Evolutionary conservation across 2,113 vertebrate genomes (phyloP), one percentile per base, ranked within the genome.

Genomic region (Rhombomys opimus): DNA sequence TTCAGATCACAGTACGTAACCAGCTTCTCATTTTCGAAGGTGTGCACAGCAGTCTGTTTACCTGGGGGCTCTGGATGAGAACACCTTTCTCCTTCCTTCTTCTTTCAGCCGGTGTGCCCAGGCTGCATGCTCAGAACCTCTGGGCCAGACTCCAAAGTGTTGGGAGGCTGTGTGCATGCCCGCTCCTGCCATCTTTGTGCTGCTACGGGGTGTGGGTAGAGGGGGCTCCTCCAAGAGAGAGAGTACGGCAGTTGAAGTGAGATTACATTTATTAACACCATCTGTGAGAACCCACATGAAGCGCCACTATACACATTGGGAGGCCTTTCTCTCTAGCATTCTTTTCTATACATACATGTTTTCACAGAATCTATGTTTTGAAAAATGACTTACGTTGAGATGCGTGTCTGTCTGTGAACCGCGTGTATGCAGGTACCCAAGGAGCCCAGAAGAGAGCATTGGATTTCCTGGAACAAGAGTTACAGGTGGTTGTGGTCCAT

Each of bases 301-400:
- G 13, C 9, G 38, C 14, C 38, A 57, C 1, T 46, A 12, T 61
- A 30, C n/a, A 17, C 17, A n/a, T 84, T 89, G n/a, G 80, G 46
- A 95, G 38, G 30, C 87, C 86, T 59, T 96, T 96, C 27, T 63
- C 76, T 67, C 41, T 4, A 82, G 38, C 38, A 76, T 72, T 94
- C 72, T 75, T 95, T 92, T 80, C 59, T 89, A 5, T 32, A 8
- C 18, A 77, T 59, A 14, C 3, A 3, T 61, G 86, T 96, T 90
- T 68, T 38, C 41, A 89, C 50, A 77, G 32, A 92, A 73, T 80
- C 50, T 78, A 32, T 78, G 76, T 54, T 78, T 78, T 78, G 32
- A 32, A 54, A 22, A 54, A 54, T 54, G 1, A 35, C 54, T 35
- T 78, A 35, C 35, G 77, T 78, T 5, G 15, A 78, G 50, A 78